phyloP scores from a whole-genome alignment of 2,797 vertebrate genomes.

The Scomberomorus guttatus region DNA sequence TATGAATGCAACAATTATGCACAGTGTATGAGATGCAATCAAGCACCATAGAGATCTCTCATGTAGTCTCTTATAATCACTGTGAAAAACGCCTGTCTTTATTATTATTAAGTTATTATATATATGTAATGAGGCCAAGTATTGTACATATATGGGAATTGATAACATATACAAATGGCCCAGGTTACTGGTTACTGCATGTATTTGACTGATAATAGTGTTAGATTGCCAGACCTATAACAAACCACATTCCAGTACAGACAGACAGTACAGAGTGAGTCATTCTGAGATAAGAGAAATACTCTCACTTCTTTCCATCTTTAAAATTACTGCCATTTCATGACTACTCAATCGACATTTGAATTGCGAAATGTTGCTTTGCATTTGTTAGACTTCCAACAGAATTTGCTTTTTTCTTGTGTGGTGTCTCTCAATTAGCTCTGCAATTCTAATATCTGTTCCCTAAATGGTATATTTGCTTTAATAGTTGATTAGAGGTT shows the following conservation, averaged over 20 bases:
- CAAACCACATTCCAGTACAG: neutral
- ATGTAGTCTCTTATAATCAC: neutral
- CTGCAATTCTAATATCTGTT: neutral
- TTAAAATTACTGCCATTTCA: neutral
- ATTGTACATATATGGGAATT: neutral
- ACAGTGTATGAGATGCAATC: constrained; percentile 12
- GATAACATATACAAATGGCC: neutral
- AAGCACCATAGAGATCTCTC: neutral
- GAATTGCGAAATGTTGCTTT: neutral
- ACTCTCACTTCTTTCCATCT: neutral
- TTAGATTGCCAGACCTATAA: neutral
- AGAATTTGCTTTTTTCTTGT: neutral
- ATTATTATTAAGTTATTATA: neutral
- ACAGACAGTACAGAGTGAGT: no score
- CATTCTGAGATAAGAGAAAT: neutral
- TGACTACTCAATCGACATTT: neutral
- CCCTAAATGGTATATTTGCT: neutral
- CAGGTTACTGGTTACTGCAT: neutral
- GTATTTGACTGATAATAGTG: neutral
- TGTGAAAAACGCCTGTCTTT: neutral
- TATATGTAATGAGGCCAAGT: neutral
- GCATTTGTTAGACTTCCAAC: neutral
- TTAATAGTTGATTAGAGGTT: constrained; percentile 25
- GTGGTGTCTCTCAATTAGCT: neutral
- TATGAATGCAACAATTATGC: constrained; percentile 11